Base-by-base conservation (phyloP, 1,140 invertebrate genomes). In the Schlechtendalia chinensis region DNA sequence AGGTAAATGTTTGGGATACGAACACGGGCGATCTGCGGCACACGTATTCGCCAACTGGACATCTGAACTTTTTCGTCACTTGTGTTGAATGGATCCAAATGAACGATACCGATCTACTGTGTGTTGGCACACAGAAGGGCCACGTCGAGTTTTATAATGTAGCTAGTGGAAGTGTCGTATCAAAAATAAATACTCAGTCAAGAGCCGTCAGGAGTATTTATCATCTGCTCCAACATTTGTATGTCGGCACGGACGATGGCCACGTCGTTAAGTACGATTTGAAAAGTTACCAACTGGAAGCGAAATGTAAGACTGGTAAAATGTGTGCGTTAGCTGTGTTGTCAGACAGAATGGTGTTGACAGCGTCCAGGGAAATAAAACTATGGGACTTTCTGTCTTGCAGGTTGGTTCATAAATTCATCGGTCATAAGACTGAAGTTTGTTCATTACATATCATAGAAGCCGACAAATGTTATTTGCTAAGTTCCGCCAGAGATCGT, bases 381-480 rank as follows among this genome's bases (percentile, higher is more conserved):
- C 3, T 79, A 8, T 79, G 75, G 75, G 50, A 79, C 50, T 79
- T 47, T 79, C 45, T 22, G 29, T 63, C 75, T 47, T 39, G 75
- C 8, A 39, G 63, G n/a, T 32, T 79, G 10, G 39, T 79, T 79
- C 75, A 79, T 79, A 79, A 79, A 14, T 79, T 79, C 10, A 79
- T 10, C 47, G 75, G 75, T 12, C 75, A 79, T 61, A 79, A 79
- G 12, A 79, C 47, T 50, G 75, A 79, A 63, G 45, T 79, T 22
- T 22, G n/a, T 50, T 79, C 56, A 19, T 47, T 79, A 63, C 75
- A 79, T 22, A 79, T 79, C 11, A 50, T 79, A 17, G 75, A 61
- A 47, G 75, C 58, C n/a, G 75, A 79, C 5, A 79, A 79, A 63
- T 79, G 58, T 79, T 79, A 79, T 79, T 22, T 79, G 10, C 29